Evolutionary conservation across 2,113 vertebrate genomes (phyloP).

Genomic region (Glareola pratincola): DNA sequence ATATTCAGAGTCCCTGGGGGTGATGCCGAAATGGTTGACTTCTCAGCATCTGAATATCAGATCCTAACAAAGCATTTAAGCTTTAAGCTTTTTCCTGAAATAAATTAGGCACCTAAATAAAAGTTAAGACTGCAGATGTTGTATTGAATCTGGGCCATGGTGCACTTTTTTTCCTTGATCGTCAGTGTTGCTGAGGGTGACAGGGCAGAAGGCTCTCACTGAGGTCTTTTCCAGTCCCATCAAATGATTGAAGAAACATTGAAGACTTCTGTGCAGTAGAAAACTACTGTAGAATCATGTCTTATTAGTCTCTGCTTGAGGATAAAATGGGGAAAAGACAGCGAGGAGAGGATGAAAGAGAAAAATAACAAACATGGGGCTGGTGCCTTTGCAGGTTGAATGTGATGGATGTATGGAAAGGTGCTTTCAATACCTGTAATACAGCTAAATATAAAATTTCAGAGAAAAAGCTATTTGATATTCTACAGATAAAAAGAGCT

Average conservation of each 20-base stretch:
- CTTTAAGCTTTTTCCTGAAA: neutral
- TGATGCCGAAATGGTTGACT: neutral
- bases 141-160: neutral
- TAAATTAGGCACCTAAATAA: neutral
- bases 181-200: neutral
- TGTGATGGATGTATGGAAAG: neutral
- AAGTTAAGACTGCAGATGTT: neutral
- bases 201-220: neutral
- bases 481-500: neutral
- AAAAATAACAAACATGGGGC: neutral
- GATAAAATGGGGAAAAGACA: neutral
- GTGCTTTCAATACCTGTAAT: neutral
- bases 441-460: constrained; percentile 15
- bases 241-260: neutral
- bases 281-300: neutral
- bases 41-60: neutral
- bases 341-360: neutral
- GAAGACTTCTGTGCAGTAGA: neutral
- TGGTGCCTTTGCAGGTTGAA: neutral
- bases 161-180: neutral
- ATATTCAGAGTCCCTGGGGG: neutral
- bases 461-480: constrained; percentile 4
- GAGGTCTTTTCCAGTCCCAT: neutral
- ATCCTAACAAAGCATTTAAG: neutral
- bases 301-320: neutral